Percentiles rank a stretch among this genome's conserved stretches.
phyloP scores from a whole-genome alignment of 2,797 vertebrate species.

The Austrolebias charrua region DNA sequence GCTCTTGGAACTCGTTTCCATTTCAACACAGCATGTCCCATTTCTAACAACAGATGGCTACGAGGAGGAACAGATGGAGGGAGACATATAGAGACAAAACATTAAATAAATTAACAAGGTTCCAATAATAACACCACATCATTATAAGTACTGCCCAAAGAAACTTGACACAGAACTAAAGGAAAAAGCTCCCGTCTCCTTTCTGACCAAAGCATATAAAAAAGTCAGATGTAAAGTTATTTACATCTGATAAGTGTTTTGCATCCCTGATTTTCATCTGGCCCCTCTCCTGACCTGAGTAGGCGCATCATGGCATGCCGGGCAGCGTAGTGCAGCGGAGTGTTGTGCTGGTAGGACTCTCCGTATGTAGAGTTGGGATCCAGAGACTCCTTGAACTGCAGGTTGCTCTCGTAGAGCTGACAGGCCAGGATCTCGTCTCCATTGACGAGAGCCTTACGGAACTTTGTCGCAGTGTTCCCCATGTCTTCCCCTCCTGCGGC shows the following conservation, averaged over 20 bases:
- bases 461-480: constrained; percentile 98
- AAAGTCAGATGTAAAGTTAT: not conserved
- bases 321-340: constrained; percentile 95
- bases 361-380: constrained; percentile 98
- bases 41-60: constrained; percentile 75
- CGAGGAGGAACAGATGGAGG: constrained; percentile 64
- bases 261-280: constrained; percentile 10
- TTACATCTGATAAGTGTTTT: not conserved
- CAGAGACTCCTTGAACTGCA: constrained; percentile 95
- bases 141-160: constrained; percentile 2
- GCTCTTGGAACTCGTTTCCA: constrained; percentile 53
- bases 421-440: constrained; percentile 94
- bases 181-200: not conserved
- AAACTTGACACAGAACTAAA: constrained; percentile 10
- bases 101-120: constrained; percentile 8
- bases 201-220: not conserved
- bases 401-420: constrained; percentile 96
- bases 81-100: constrained; percentile 52
- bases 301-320: constrained; percentile 95
- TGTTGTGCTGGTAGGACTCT: constrained; percentile 98
- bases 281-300: constrained; percentile 85
- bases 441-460: constrained; percentile 96
- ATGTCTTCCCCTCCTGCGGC: constrained; percentile 75
- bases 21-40: constrained; percentile 65
- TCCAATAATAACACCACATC: constrained; percentile 4